phyloP scores from a whole-genome alignment of 2,888 invertebrate genomes.

The Norana najaformis region DNA sequence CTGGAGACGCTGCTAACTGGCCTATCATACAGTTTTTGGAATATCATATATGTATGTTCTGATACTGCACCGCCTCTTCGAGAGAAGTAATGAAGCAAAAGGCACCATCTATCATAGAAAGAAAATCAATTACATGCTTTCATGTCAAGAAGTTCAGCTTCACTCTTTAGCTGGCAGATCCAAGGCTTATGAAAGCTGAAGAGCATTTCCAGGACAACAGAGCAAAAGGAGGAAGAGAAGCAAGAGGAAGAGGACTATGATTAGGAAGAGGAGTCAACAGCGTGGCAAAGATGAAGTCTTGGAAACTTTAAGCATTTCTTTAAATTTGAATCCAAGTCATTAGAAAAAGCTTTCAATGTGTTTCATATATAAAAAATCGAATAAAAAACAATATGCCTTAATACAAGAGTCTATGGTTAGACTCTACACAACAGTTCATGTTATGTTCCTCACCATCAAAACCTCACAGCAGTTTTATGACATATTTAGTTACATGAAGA shows the following conservation, averaged over 20 bases:
- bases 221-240: background rate
- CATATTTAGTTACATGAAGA: background rate
- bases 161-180: background rate
- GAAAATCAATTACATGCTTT: constrained; percentile 13
- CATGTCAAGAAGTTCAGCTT: background rate
- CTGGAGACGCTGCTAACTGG: background rate
- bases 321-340: background rate
- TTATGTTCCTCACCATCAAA: background rate
- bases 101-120: background rate
- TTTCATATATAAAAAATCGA: background rate
- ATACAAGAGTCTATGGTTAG: background rate
- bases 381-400: background rate
- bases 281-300: background rate
- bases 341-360: background rate
- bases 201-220: background rate
- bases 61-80: background rate
- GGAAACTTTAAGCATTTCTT: background rate
- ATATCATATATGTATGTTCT: background rate
- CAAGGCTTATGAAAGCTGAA: no score
- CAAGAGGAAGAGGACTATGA: background rate
- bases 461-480: background rate
- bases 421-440: background rate
- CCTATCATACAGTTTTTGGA: constrained; percentile 4
- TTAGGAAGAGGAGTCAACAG: no score
- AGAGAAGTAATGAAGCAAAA: background rate